Evolutionary conservation across 2,113 vertebrate species (phyloP).

Genomic region (Crypturellus undulatus): DNA sequence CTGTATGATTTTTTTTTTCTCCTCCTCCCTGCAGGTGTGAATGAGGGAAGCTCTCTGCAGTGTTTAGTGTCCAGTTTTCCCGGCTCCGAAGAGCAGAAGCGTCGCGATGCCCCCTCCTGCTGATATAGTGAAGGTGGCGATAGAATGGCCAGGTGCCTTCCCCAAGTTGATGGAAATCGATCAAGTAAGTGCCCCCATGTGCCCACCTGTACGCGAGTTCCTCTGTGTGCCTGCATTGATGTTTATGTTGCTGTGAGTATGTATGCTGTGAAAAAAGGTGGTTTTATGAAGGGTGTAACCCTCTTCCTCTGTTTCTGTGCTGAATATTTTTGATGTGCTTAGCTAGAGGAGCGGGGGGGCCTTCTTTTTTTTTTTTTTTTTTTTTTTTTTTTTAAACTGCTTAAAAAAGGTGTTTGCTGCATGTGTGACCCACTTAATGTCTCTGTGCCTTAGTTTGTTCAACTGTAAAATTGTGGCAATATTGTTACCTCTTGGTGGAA

Average conservation of each 20-base stretch:
- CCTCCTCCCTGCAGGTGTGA: conserved; percentile 65
- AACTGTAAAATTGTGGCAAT: background rate
- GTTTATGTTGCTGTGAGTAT: background rate
- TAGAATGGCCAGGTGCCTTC: conserved; percentile 95
- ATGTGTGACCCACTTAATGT: conserved; percentile 5
- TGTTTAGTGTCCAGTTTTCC: conserved; percentile 38
- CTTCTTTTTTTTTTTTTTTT: background rate
- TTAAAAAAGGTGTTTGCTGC: background rate
- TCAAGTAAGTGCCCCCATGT: conserved; percentile 83
- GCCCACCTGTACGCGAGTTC: background rate
- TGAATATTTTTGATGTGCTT: background rate
- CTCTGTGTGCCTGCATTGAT: background rate
- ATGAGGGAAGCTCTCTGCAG: conserved; percentile 61
- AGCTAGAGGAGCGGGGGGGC: background rate
- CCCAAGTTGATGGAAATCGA: conserved; percentile 99
- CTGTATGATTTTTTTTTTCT: background rate
- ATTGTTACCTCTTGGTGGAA: background rate
- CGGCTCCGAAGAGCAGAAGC: background rate
- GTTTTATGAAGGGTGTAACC: background rate
- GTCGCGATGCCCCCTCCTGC: conserved; percentile 91
- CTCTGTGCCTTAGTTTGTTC: conserved; percentile 16
- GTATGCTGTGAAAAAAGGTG: background rate
- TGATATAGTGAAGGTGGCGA: conserved; percentile 98
- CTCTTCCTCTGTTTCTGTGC: background rate
- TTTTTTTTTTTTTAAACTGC: background rate